Percentiles rank a stretch among this genome's conserved stretches.
These are phyloP conservation scores for Agrochola circellaris DNA, from an alignment of 2,888 invertebrate species.

Conservation along the genomic window DNA sequence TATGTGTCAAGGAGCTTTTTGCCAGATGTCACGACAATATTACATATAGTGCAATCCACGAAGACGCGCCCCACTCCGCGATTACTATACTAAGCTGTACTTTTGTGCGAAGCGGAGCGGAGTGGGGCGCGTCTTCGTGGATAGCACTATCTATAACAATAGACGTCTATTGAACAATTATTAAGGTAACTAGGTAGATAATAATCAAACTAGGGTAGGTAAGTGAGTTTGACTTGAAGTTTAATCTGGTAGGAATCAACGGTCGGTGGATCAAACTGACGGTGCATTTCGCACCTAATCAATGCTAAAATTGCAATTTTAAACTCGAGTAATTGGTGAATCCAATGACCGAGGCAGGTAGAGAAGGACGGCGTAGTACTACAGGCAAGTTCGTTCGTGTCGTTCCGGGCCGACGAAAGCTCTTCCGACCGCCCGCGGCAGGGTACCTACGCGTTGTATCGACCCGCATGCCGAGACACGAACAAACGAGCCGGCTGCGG, in stretches of 20 bases:
- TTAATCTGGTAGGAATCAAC: not conserved
- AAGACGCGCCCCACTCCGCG: too few species aligned
- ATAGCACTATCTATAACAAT: not conserved
- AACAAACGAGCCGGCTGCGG: constrained; percentile 57
- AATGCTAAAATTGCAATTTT: not conserved
- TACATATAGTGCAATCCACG: too few species aligned
- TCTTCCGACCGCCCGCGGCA: constrained; percentile 30
- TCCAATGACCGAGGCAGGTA: not conserved
- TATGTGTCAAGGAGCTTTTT: not conserved
- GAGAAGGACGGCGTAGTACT: constrained; percentile 5
- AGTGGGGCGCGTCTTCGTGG: too few species aligned
- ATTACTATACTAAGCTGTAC: too few species aligned
- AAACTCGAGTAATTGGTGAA: constrained; percentile 6
- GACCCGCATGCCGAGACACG: constrained; percentile 71
- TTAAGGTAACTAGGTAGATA: not conserved
- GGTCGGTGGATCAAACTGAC: not conserved
- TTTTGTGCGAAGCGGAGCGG: too few species aligned
- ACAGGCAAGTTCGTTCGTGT: constrained; percentile 4
- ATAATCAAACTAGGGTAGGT: not conserved
- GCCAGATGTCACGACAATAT: not conserved
- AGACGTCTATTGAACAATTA: not conserved
- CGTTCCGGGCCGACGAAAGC: constrained; percentile 23
- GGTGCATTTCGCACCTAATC: not conserved
- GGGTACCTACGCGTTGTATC: constrained; percentile 66
- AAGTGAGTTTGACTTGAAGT: not conserved